These are phyloP conservation scores for Eretmocerus hayati DNA, from an alignment of 2,888 invertebrate genomes.

Conservation along the genomic window DNA sequence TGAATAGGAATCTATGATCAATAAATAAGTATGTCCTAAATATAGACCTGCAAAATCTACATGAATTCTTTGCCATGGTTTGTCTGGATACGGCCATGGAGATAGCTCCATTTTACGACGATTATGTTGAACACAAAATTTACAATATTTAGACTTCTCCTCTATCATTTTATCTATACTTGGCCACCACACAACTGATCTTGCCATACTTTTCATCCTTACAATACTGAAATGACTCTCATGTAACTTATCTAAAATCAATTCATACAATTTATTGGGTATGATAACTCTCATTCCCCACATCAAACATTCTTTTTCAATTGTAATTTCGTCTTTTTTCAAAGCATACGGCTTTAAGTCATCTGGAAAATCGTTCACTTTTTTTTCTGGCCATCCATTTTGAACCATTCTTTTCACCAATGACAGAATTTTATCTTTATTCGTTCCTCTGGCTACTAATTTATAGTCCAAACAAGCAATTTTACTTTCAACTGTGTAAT, in stretches of 20 bases:
- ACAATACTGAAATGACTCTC: background rate
- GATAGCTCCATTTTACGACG: too few species aligned
- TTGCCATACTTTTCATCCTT: background rate
- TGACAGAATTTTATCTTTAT: slow-evolving; percentile 1
- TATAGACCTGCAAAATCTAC: too few species aligned
- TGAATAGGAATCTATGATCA: too few species aligned
- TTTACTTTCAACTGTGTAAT: slow-evolving; percentile 1
- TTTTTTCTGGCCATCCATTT: slow-evolving; percentile 2
- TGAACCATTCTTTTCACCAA: background rate
- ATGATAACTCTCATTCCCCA: background rate
- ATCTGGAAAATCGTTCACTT: background rate
- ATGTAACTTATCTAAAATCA: background rate
- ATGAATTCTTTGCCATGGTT: too few species aligned
- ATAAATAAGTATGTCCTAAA: too few species aligned
- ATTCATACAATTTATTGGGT: background rate
- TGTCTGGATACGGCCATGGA: too few species aligned
- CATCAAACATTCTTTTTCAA: slow-evolving; percentile 1
- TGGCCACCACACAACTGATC: slow-evolving; percentile 3
- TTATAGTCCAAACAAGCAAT: slow-evolving; percentile 1
- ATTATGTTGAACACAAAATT: too few species aligned
- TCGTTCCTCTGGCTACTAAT: background rate
- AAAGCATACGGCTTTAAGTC: slow-evolving; percentile 3
- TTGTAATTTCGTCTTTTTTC: background rate
- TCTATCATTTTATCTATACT: slow-evolving; percentile 4
- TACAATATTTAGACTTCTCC: too few species aligned